Evolutionary conservation across 2,797 vertebrate species (phyloP), one percentile per base, ranked within the genome.

Genomic region (Cynodonichthys magdalenae): DNA sequence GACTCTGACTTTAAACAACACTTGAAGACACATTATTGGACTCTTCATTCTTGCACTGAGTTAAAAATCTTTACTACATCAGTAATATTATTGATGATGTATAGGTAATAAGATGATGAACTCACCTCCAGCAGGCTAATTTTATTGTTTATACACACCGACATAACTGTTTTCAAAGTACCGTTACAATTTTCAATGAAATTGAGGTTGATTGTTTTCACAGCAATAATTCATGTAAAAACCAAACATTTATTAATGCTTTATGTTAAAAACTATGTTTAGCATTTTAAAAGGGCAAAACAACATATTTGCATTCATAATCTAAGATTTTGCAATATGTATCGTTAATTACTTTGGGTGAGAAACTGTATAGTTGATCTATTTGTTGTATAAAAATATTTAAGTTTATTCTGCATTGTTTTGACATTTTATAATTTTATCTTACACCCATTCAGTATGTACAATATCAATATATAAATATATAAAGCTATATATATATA

Each of bases 71-170:
- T 0, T 39, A 15, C 69, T 1, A 29, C 51, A 39, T 39, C 36
- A 11, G 36, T 39, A 66, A 50, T 45, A n/a, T 36, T 51, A 14
- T 59, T 27, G 52, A 68, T 24, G 24, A 28, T 29, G 45, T 15
- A 54, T 8, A 50, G 66, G 19, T 46, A 51, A 11, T 47, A 7
- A 24, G 54, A 70, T 49, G 55, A 56, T 67, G 31, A 62, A 69
- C 15, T 69, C 34, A 28, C 20, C 63, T 82, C 53, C 19, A 80
- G 48, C 73, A 77, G 87, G 85, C 81, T 79, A 29, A 2, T 66
- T 86, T 88, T 80, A 85, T 83, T 80, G 39, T 70, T 53, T 63
- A 77, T 77, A 71, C 63, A 8, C 53, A 74, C 12, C 65, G 58
- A 31, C 48, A 68, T n/a, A 42, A 60, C 51, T 46, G 63, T 34